Conservation (phyloP, 2,888 invertebrate species). For the Caprella mutica region DNA sequence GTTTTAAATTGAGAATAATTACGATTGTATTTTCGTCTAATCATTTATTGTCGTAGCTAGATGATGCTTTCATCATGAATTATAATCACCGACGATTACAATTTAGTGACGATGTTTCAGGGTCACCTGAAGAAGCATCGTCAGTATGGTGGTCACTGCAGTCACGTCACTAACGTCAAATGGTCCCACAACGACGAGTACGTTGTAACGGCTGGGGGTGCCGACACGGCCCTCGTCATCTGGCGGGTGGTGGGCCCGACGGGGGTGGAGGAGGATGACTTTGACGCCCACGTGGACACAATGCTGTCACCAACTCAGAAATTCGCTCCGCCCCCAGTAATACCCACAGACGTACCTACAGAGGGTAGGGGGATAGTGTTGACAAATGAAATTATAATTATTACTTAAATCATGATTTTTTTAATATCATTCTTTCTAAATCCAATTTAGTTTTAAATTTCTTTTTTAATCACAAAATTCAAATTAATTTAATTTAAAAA, state of each 20-base stretch:
- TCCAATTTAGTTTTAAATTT: no score
- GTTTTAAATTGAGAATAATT: no score
- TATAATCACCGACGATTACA: no score
- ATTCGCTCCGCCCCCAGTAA: background rate
- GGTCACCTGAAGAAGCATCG: conserved; percentile 42
- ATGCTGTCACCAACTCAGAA: background rate
- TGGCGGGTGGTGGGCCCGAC: conserved; percentile 37
- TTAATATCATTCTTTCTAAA: no score
- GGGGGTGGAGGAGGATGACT: conserved; percentile 4
- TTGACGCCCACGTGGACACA: background rate
- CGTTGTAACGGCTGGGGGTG: conserved; percentile 42
- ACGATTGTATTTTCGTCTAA: no score
- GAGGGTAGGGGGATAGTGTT: background rate
- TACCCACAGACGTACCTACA: background rate
- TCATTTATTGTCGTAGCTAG: no score
- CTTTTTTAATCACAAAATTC: no score
- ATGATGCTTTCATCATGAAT: no score
- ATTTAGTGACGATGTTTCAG: conserved; percentile 37
- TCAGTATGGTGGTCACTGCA: conserved; percentile 38
- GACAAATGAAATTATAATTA: background rate
- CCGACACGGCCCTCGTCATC: conserved; percentile 42
- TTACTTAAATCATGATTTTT: no score
- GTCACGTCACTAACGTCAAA: conserved; percentile 34
- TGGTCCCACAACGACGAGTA: conserved; percentile 35
- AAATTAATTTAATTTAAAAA: no score